Percentiles rank a stretch among this genome's conserved stretches.
These are phyloP conservation scores for Eubasilissa regina DNA, from an alignment of 1,140 invertebrate genomes.

Conservation along the genomic window DNA sequence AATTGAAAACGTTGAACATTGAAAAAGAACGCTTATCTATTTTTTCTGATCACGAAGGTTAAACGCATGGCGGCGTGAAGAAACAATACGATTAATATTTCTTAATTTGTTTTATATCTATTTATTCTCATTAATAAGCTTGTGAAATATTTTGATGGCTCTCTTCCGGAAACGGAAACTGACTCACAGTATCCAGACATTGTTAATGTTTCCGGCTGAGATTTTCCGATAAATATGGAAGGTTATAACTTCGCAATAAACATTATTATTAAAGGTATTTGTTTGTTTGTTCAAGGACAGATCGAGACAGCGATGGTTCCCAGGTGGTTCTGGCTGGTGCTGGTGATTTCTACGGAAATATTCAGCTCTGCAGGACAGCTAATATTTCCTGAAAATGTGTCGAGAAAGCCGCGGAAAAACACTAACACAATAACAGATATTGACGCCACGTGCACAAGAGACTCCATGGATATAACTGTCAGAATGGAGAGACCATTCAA, in stretches of 20 bases:
- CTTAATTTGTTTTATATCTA: neutral
- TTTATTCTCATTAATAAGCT: constrained; percentile 21
- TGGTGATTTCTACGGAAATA: constrained; percentile 16
- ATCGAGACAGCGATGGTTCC: constrained; percentile 48
- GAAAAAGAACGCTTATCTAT: neutral
- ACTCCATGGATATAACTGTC: constrained; percentile 72
- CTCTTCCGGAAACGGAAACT: constrained; percentile 39
- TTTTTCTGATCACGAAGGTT: constrained; percentile 11
- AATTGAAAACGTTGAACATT: neutral
- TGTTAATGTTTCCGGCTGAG: constrained; percentile 49
- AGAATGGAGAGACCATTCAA: constrained; percentile 77
- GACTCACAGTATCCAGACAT: constrained; percentile 39
- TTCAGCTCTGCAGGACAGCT: constrained; percentile 45
- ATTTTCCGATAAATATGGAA: constrained; percentile 48
- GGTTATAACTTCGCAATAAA: neutral
- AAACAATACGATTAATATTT: constrained; percentile 19
- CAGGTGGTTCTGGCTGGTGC: constrained; percentile 46
- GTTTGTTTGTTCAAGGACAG: constrained; percentile 25
- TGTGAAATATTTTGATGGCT: constrained; percentile 30
- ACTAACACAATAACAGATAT: constrained; percentile 68
- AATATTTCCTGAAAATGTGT: constrained; percentile 55
- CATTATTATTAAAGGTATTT: constrained; percentile 28
- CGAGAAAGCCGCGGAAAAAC: constrained; percentile 55
- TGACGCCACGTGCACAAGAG: constrained; percentile 72
- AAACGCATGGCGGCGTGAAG: neutral